phyloP scores from a whole-genome alignment of 2,113 vertebrate species.

The Cromileptes altivelis region DNA sequence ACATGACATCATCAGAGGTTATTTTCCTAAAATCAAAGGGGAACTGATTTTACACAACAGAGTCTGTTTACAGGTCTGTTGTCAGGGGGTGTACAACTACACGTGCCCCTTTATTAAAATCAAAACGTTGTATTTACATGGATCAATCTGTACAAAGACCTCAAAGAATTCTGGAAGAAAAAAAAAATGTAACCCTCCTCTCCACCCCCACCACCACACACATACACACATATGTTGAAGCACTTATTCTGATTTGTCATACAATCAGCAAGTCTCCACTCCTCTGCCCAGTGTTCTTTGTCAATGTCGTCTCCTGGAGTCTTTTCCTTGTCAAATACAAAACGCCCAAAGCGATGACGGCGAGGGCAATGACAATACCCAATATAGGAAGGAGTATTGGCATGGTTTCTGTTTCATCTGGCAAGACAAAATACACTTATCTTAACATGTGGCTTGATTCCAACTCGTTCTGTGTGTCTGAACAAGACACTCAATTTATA shows the following conservation, averaged over 20 bases:
- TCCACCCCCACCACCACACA: too few species aligned
- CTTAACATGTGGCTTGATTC: background rate
- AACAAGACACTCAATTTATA: background rate
- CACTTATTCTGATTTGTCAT: background rate
- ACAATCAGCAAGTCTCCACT: too few species aligned
- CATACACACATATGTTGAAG: background rate
- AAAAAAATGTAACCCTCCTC: background rate
- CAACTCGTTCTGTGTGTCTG: too few species aligned
- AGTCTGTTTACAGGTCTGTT: too few species aligned
- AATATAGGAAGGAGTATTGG: too few species aligned
- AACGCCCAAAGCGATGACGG: background rate
- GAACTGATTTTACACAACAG: too few species aligned
- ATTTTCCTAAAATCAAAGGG: too few species aligned
- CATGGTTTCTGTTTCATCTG: background rate
- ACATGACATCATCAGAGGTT: too few species aligned
- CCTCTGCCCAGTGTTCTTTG: background rate
- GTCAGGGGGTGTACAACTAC: too few species aligned
- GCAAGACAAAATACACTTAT: background rate
- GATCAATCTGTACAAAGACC: background rate
- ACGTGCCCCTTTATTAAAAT: too few species aligned
- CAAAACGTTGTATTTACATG: background rate
- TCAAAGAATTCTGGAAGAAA: background rate
- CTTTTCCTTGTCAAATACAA: too few species aligned
- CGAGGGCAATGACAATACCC: rapidly evolving
- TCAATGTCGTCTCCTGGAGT: background rate